Conservation (phyloP, 2,113 vertebrate genomes). For the Triplophysa siluroides region DNA sequence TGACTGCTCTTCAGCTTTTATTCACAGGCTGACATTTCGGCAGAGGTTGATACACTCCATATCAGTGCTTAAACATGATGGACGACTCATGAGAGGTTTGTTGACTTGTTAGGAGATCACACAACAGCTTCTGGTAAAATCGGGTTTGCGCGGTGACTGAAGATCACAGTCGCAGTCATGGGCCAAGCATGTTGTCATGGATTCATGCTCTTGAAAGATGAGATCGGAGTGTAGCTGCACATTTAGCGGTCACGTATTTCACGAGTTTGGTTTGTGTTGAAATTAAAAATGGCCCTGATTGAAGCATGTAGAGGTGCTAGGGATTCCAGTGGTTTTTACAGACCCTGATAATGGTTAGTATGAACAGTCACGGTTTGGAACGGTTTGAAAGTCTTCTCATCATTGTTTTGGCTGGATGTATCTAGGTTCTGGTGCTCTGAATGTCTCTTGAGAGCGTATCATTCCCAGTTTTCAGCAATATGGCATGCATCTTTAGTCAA, state of each 20-base stretch:
- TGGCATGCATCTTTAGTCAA: background rate
- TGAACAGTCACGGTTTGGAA: background rate
- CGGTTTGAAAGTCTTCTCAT: background rate
- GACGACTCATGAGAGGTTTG: constrained; percentile 26
- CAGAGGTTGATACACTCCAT: constrained; percentile 9
- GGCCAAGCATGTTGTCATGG: background rate
- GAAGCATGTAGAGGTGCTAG: background rate
- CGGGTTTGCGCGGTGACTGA: background rate
- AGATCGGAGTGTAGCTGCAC: background rate
- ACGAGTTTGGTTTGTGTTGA: background rate
- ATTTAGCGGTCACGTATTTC: background rate
- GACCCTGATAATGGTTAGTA: background rate
- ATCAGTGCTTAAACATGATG: constrained; percentile 32
- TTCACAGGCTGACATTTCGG: constrained; percentile 31
- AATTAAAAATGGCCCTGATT: background rate
- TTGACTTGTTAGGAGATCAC: constrained; percentile 31
- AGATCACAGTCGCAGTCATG: constrained; percentile 18
- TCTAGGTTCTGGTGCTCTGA: background rate
- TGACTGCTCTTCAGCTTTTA: constrained; percentile 12
- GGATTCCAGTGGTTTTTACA: background rate
- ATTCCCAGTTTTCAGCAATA: background rate
- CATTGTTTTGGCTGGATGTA: background rate
- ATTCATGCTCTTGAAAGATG: background rate
- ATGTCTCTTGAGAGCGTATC: background rate
- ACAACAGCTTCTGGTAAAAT: constrained; percentile 18